These are phyloP conservation scores for Sisor rabdophorus DNA, from an alignment of 2,113 vertebrate species.

Conservation along the genomic window DNA sequence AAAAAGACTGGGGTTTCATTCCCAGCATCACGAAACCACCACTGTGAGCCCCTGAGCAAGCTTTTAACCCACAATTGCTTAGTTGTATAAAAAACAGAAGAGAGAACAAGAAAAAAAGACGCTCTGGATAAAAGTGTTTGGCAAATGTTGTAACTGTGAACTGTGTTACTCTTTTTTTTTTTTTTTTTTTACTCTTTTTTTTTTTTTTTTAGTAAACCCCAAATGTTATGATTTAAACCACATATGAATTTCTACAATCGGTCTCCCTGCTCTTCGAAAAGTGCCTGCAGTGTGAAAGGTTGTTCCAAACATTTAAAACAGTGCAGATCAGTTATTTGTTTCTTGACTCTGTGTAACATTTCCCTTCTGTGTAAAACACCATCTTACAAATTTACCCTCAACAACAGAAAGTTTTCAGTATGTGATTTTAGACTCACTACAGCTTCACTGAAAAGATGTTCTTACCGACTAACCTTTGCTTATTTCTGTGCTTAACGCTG, in stretches of 20 bases:
- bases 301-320: background rate
- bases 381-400: background rate
- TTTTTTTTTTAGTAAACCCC: background rate
- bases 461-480: conserved; percentile 22
- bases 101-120: too few relatives aligned
- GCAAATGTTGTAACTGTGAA: too few relatives aligned
- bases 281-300: background rate
- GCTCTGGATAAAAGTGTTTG: too few relatives aligned
- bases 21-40: too few relatives aligned
- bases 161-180: too few relatives aligned
- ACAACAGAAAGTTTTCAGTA: background rate
- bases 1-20: too few relatives aligned
- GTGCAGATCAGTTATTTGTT: background rate
- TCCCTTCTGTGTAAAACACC: background rate
- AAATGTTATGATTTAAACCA: background rate
- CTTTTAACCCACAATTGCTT: too few relatives aligned
- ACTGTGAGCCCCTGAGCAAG: too few relatives aligned
- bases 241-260: background rate
- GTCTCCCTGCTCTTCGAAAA: background rate
- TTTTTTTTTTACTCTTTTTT: too few relatives aligned
- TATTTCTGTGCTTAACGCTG: conserved; percentile 54
- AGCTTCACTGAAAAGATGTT: too few relatives aligned
- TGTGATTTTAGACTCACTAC: conserved; percentile 6
- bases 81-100: too few relatives aligned
- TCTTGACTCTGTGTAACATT: background rate